Conservation (phyloP, 2,888 invertebrate genomes). For the Harpalus rubripes region DNA sequence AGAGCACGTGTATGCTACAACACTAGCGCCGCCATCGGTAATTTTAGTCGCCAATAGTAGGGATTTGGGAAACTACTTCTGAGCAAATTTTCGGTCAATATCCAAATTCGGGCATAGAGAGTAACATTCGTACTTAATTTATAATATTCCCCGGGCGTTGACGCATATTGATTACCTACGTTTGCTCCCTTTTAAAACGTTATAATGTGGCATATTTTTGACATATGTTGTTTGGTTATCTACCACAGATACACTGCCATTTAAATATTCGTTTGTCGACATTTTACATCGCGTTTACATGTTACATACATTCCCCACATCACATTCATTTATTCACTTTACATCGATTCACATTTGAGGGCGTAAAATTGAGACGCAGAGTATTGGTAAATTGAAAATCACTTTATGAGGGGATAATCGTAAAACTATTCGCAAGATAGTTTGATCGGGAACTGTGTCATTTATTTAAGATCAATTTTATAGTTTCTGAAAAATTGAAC, state of each 20-base stretch:
- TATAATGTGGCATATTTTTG: constrained; percentile 44
- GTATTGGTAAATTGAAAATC: not conserved
- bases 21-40: too few species aligned
- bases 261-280: constrained; percentile 17
- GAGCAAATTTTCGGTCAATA: too few species aligned
- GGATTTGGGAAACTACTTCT: too few species aligned
- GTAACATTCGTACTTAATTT: too few species aligned
- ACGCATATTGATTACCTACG: constrained; percentile 22
- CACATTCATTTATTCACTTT: not conserved
- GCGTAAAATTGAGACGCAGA: not conserved
- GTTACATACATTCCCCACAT: not conserved
- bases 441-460: not conserved
- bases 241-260: constrained; percentile 8
- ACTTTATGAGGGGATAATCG: not conserved
- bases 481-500: not conserved
- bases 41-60: too few species aligned
- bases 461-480: not conserved
- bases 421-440: not conserved
- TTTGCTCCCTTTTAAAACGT: not conserved
- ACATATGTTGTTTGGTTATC: constrained; percentile 34
- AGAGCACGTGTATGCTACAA: too few species aligned
- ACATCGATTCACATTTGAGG: not conserved
- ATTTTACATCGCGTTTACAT: constrained; percentile 28
- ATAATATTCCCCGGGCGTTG: constrained; percentile 19
- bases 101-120: too few species aligned